phyloP scores from a whole-genome alignment of 2,888 invertebrate species.

The Marasmarcha lunaedactyla region DNA sequence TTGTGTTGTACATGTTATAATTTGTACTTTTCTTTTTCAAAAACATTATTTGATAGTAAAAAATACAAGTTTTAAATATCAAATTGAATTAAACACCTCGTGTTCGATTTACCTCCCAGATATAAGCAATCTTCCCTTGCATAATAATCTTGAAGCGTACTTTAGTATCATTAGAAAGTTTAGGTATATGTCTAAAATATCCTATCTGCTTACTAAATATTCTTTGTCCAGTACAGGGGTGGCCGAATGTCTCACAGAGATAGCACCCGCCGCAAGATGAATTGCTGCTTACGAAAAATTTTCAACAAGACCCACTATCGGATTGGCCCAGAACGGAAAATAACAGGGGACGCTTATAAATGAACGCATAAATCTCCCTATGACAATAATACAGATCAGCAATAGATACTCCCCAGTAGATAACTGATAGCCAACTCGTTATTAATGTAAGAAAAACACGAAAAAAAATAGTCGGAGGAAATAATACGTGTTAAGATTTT shows the following conservation, averaged over 20 bases:
- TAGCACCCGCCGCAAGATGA: constrained; percentile 66
- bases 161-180: no score
- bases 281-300: constrained; percentile 71
- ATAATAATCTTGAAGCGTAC: no score
- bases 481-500: no score
- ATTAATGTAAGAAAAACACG: constrained; percentile 65
- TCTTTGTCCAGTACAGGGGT: constrained; percentile 44
- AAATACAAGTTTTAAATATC: no score
- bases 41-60: no score
- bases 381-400: constrained; percentile 72
- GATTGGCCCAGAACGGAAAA: constrained; percentile 69
- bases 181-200: no score
- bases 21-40: no score
- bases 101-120: no score
- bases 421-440: constrained; percentile 52
- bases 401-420: constrained; percentile 50
- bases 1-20: no score
- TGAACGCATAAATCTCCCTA: constrained; percentile 67
- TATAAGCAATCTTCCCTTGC: no score
- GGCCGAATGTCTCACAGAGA: constrained; percentile 67
- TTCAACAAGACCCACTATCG: constrained; percentile 64
- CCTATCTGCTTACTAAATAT: no score
- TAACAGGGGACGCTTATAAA: constrained; percentile 69
- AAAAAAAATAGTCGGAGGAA: constrained; percentile 55
- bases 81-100: no score